phyloP scores from a whole-genome alignment of 2,797 vertebrate species.

The Neopelma chrysocephalum region DNA sequence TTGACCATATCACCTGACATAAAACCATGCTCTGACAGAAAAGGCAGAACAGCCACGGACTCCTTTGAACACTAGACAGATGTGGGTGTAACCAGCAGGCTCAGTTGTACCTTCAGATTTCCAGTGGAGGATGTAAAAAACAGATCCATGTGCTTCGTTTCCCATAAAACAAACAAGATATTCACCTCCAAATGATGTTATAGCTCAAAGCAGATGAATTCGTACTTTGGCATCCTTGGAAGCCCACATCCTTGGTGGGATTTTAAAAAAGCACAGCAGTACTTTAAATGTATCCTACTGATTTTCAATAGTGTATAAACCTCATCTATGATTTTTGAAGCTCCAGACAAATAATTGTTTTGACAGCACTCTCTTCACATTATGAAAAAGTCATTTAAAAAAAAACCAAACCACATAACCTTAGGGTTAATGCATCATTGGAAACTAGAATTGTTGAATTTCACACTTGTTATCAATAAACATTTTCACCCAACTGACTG shows the following conservation, averaged over 20 bases:
- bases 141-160: neutral
- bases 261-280: neutral
- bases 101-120: neutral
- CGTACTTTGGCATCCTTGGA: neutral
- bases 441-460: neutral
- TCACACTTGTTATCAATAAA: neutral
- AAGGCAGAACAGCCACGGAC: neutral
- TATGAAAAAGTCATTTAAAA: neutral
- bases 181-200: neutral
- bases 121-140: neutral
- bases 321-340: neutral
- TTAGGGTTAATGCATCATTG: neutral
- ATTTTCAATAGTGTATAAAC: neutral
- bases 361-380: neutral
- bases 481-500: neutral
- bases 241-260: neutral
- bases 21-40: neutral
- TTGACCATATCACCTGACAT: neutral
- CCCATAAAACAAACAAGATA: neutral
- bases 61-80: neutral
- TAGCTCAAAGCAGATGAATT: neutral
- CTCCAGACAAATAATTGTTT: neutral
- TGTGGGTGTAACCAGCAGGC: neutral
- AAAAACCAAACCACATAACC: neutral
- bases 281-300: neutral